Evolutionary conservation across 2,888 invertebrate genomes (phyloP).

Genomic region (Rapana venosa): DNA sequence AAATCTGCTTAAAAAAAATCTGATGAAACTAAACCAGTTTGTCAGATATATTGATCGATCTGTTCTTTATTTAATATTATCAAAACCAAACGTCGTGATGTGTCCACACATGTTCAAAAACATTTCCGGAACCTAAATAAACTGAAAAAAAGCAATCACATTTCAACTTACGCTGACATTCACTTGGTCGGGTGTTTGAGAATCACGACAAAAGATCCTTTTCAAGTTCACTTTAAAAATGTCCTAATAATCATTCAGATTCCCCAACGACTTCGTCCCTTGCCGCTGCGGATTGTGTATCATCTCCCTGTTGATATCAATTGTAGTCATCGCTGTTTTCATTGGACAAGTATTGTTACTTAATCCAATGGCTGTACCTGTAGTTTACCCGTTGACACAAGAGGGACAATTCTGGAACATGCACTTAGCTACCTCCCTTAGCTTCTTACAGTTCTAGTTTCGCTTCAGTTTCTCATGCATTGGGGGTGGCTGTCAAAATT

Average conservation of each 20-base stretch:
- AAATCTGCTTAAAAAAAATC: no score
- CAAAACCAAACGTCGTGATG: background rate
- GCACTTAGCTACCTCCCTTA: background rate
- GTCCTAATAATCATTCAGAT: constrained; percentile 26
- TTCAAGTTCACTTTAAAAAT: background rate
- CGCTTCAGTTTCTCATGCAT: no score
- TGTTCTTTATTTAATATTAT: background rate
- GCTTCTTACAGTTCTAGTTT: no score
- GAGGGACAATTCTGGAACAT: background rate
- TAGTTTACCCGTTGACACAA: background rate
- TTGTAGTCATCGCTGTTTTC: background rate
- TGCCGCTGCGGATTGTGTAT: constrained; percentile 44
- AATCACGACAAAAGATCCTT: constrained; percentile 28
- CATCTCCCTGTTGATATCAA: constrained; percentile 42
- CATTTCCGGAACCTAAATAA: background rate
- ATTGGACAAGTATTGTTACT: background rate
- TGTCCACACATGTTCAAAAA: constrained; percentile 40
- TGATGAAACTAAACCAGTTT: no score
- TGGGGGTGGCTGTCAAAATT: no score
- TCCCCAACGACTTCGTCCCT: constrained; percentile 42
- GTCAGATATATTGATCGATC: background rate
- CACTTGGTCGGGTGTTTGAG: constrained; percentile 35
- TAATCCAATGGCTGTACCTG: background rate
- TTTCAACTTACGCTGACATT: constrained; percentile 29
- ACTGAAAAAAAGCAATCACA: background rate